phyloP scores from a whole-genome alignment of 2,113 vertebrate genomes.

The Hippocampus guttulatus region DNA sequence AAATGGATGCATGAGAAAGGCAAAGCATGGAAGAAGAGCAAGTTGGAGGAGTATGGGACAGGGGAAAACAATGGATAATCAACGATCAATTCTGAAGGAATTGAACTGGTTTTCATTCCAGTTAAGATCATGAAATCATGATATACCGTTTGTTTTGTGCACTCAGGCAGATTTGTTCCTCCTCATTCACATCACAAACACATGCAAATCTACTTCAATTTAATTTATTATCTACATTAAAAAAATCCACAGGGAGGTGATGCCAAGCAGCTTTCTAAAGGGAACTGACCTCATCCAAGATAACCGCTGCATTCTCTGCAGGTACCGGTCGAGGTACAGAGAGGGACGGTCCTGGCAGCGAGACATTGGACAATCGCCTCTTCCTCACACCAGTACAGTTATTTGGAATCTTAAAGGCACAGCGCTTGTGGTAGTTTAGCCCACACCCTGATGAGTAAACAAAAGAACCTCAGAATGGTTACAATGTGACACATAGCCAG shows the following conservation, averaged over 20 bases:
- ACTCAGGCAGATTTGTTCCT: too few relatives aligned
- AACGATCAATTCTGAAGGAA: constrained; percentile 2
- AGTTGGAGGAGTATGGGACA: constrained; percentile 19
- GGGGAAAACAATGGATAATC: constrained; percentile 24
- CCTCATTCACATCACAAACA: too few relatives aligned
- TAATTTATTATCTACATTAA: neutral
- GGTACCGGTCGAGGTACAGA: constrained; percentile 83
- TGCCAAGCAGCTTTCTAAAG: neutral
- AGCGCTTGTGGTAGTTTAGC: constrained; percentile 96
- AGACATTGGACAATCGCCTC: constrained; percentile 89
- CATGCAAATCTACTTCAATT: neutral
- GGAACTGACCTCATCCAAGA: constrained; percentile 82
- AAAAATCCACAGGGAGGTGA: neutral
- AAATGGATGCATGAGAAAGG: neutral
- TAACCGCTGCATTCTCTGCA: constrained; percentile 73
- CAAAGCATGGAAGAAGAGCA: constrained; percentile 7
- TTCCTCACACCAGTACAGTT: constrained; percentile 95
- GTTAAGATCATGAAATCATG: too few relatives aligned
- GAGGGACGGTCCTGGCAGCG: constrained; percentile 85
- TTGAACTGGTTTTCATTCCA: too few relatives aligned
- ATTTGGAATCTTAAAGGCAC: constrained; percentile 98
- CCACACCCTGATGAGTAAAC: constrained; percentile 81
- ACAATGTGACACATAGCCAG: neutral
- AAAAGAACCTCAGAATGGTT: neutral
- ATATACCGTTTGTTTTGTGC: too few relatives aligned